Base-by-base conservation (phyloP, 2,113 vertebrate species). In the Zingel zingel region DNA sequence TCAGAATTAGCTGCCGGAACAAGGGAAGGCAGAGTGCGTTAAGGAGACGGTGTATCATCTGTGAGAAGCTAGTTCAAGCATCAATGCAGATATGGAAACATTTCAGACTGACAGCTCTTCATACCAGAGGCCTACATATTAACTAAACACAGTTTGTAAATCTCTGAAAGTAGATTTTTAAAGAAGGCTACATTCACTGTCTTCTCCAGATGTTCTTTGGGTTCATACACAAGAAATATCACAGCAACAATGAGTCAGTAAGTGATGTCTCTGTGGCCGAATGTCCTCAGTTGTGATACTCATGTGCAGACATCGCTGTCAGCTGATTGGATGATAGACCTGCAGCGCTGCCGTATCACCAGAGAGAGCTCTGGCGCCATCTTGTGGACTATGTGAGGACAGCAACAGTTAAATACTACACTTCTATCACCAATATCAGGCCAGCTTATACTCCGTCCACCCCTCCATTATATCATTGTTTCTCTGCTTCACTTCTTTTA, bases 341-440 rank as follows among this genome's bases (percentile, higher is more conserved):
- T 67, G 74, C 66, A 59, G 78, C 6, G 67, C 19, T 45, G 30
- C 2, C 23, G 36, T 1, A 0, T 27, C 12, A 43, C 13, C 43
- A 51, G 11, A 69, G 16, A 74, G 86, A 61, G 27, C 86, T 92
- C 68, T 88, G 75, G 50, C 71, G 27, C 84, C 88, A 89, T 89
- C 93, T 80, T 18, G 82, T 91, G 92, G 56, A 27, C 5, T 11
- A 64, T 18, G 10, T 33, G 13, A 27, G 10, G 15, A 48, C n/a
- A 50, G 1, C 10, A n/a, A 18, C 23, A 14, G 33, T 19, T 30
- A 5, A 14, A 47, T 19, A 14, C 5, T 19, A 48, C 21, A 58
- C 36, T 25, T 39, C 23, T 21, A 2, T 9, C 48, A 19, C n/a
- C 9, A 5, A 5, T 50, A 6, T 33, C 30, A 33, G 0, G 33